phyloP scores from a whole-genome alignment of 2,888 invertebrate genomes.

The Saturnia pavonia region DNA sequence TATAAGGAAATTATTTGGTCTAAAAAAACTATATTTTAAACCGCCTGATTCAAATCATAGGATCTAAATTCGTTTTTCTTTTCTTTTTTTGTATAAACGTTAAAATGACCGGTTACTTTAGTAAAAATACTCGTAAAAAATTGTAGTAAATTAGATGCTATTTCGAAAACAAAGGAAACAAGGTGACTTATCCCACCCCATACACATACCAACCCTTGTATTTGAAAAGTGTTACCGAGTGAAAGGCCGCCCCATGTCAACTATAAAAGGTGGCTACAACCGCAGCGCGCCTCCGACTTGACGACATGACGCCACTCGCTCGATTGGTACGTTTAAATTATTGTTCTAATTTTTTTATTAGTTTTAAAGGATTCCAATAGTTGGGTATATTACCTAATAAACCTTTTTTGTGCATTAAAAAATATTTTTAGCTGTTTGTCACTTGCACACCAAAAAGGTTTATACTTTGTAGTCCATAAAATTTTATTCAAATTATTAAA shows the following conservation, averaged over 20 bases:
- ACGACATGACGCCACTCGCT: conserved; percentile 69
- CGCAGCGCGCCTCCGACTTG: conserved; percentile 73
- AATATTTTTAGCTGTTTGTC: background rate
- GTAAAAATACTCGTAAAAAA: too few species aligned
- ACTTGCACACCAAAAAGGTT: background rate
- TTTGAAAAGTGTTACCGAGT: conserved; percentile 35
- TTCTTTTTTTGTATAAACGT: too few species aligned
- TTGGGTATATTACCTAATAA: background rate
- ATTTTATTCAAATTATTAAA: background rate
- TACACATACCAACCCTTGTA: conserved; percentile 51
- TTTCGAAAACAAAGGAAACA: background rate
- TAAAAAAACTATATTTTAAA: background rate
- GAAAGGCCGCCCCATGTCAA: conserved; percentile 66
- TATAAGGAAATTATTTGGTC: background rate
- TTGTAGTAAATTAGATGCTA: background rate
- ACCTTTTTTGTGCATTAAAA: background rate
- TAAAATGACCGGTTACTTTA: too few species aligned
- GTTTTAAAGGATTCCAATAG: conserved; percentile 1
- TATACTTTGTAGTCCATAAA: background rate
- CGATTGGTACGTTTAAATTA: conserved; percentile 68
- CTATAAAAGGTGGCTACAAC: conserved; percentile 68
- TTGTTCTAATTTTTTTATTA: conserved; percentile 37
- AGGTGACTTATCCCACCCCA: background rate
- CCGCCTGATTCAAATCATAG: background rate
- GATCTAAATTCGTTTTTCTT: background rate